Evolutionary conservation across 2,888 invertebrate genomes (phyloP), one percentile per base, ranked within the genome.

Genomic region (Synergus gifuensis): DNA sequence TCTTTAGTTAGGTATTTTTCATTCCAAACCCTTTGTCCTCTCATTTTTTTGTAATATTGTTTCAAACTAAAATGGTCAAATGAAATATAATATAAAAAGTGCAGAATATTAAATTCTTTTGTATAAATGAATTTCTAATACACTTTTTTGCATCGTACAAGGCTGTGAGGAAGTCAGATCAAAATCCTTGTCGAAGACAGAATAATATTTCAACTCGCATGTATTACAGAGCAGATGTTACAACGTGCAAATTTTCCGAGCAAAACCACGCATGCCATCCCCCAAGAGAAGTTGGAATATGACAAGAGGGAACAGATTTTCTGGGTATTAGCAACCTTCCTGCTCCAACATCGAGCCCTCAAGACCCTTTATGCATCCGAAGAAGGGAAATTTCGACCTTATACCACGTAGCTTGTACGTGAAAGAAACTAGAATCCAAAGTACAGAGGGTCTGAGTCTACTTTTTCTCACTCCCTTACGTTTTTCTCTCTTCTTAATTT

Each of bases 241-340:
- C 73, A 54, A n/a, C 28, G 36, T 73, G 73, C 73, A 73, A 73
- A 73, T 73, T 73, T 73, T 54, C 36, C 28, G 54, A 49, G 73
- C 54, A 73, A 73, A 73, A 73, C 73, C 73, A 73, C 73, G 73
- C 73, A 73, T 36, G 73, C 49, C n/a, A 54, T 54, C 73, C 54
- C 73, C 73, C 28, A 73, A 73, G 73, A 73, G 54, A 73, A 73
- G 73, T 73, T 73, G n/a, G 73, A 54, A 73, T 73, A 73, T 54
- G 46, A 54, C 54, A 73, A n/a, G 73, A 73, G 73, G 73, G 73
- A 73, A 73, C 73, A 73, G 73, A 73, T 73, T 73, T 73, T 73
- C 54, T 73, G 73, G 73, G 73, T 73, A 73, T 73, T 73, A 73
- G 73, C 54, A 73, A 73, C 73, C 54, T 54, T 73, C 54, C 73